A percentile compares a stretch with the other conserved stretches of the same genome.
Conservation (phyloP, 2,113 vertebrate species). For the Psammodynastes pulverulentus region DNA sequence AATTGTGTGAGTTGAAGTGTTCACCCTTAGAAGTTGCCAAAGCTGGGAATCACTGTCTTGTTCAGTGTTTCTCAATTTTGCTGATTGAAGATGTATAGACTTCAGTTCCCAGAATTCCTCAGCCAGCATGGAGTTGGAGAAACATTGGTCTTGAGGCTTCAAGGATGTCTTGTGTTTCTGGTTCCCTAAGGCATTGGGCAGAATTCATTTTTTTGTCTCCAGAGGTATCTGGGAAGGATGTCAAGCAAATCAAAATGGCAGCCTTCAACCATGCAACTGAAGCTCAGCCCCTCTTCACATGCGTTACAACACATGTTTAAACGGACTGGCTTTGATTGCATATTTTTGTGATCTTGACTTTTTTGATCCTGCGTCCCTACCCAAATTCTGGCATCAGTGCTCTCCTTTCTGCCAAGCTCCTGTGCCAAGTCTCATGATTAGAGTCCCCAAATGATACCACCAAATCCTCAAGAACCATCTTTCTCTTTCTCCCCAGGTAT, state of each 20-base stretch:
- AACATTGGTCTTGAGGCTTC: neutral
- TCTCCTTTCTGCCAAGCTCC: neutral
- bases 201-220: neutral
- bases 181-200: neutral
- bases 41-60: neutral
- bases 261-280: neutral
- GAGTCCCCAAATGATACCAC: neutral
- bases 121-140: neutral
- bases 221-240: neutral
- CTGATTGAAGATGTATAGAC: neutral
- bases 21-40: neutral
- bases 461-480: neutral
- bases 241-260: neutral
- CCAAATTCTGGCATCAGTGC: neutral
- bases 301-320: neutral
- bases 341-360: neutral
- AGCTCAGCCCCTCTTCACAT: neutral
- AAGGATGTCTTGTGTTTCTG: neutral
- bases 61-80: neutral
- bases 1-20: neutral
- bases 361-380: neutral
- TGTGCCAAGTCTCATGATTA: neutral
- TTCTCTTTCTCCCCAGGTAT: slow-evolving; percentile 64
- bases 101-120: neutral
- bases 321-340: neutral